These are phyloP conservation scores for Mastigias papua DNA, from an alignment of 30 jellyfish, hydroid and myxozoan genomes.

Conservation along the genomic window DNA sequence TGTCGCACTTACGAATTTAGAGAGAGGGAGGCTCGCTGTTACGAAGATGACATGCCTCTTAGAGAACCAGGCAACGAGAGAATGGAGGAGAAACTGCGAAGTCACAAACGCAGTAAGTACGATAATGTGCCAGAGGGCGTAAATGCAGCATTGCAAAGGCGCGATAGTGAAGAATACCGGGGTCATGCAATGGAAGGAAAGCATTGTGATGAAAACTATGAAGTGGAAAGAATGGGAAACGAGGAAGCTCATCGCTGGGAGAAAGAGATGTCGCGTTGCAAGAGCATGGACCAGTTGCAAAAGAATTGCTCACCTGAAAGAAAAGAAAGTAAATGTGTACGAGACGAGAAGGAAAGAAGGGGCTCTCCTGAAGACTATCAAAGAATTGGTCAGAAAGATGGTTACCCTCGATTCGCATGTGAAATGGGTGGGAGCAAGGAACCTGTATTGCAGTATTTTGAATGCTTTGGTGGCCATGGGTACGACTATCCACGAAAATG, in stretches of 20 bases:
- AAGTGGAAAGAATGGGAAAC: conserved; percentile 15
- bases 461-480: conserved; percentile 61
- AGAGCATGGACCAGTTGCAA: background rate
- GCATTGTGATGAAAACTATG: conserved; percentile 7
- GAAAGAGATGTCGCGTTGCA: conserved; percentile 21
- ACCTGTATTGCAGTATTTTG: conserved; percentile 15
- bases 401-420: conserved; percentile 23
- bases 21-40: conserved; percentile 10
- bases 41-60: conserved; percentile 30
- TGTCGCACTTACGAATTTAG: conserved; percentile 19
- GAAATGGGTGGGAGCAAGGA: conserved; percentile 34
- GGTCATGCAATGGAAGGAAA: background rate
- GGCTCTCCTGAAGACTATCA: conserved; percentile 17
- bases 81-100: conserved; percentile 13
- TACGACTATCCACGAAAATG: conserved; percentile 57
- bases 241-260: conserved; percentile 30
- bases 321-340: background rate
- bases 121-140: conserved; percentile 4
- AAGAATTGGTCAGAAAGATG: conserved; percentile 9
- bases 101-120: conserved; percentile 12
- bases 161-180: conserved; percentile 26
- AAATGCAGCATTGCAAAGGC: conserved; percentile 1
- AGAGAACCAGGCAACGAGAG: conserved; percentile 18
- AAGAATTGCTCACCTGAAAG: conserved; percentile 22
- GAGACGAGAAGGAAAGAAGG: conserved; percentile 25